Conservation (phyloP, 2,797 vertebrate species). For the Hydrolagus colliei region DNA sequence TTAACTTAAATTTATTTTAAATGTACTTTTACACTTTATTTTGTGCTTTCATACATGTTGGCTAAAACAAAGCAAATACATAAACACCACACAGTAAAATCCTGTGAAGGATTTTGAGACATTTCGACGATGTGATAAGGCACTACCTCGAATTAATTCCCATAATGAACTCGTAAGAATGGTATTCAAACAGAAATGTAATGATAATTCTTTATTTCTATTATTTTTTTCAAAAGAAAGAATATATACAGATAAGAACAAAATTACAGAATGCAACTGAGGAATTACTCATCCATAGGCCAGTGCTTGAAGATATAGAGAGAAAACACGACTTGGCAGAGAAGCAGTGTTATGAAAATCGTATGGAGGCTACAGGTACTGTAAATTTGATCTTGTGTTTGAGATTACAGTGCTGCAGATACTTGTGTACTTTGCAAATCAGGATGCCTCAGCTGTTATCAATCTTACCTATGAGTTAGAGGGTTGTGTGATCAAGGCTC, state of each 20-base stretch:
- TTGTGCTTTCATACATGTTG: too few species aligned
- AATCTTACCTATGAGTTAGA: too few species aligned
- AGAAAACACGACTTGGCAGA: too few species aligned
- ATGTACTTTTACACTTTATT: too few species aligned
- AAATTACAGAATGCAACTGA: conserved; percentile 41
- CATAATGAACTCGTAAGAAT: not conserved
- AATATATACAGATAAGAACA: conserved; percentile 30
- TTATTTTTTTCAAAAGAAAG: conserved; percentile 41
- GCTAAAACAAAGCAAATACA: too few species aligned
- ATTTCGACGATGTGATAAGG: too few species aligned
- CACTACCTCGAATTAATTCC: too few species aligned
- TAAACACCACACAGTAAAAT: too few species aligned
- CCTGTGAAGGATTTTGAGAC: too few species aligned
- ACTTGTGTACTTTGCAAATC: not conserved
- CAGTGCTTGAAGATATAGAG: too few species aligned
- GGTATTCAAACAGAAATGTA: not conserved
- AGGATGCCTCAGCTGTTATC: not conserved
- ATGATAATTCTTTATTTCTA: not conserved
- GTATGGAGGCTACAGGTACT: conserved; percentile 34
- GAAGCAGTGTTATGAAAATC: conserved; percentile 31
- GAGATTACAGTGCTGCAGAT: not conserved
- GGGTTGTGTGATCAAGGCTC: too few species aligned
- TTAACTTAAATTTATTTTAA: too few species aligned
- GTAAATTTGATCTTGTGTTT: not conserved
- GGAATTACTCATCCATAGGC: conserved; percentile 34